Conservation (phyloP, 2,888 invertebrate genomes). For the Siphonodentalium dalli region DNA sequence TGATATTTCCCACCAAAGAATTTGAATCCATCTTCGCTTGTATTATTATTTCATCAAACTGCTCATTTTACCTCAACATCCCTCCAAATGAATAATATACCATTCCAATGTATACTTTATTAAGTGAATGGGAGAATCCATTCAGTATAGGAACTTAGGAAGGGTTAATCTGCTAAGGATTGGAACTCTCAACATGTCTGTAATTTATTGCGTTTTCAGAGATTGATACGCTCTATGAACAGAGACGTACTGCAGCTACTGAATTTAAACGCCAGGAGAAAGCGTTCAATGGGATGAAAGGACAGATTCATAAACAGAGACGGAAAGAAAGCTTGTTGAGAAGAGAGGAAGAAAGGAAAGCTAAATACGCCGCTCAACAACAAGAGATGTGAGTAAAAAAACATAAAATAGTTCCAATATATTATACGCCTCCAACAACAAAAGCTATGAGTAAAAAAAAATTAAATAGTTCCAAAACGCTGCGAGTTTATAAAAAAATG, state of each 20-base stretch:
- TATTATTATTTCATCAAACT: too few species aligned
- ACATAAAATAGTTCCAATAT: background rate
- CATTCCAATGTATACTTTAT: too few species aligned
- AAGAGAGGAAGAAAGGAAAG: slow-evolving; percentile 44
- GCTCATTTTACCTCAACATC: too few species aligned
- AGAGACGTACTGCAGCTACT: slow-evolving; percentile 38
- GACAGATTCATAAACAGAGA: slow-evolving; percentile 39
- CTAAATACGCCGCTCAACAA: slow-evolving; percentile 36
- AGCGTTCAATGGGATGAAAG: slow-evolving; percentile 39
- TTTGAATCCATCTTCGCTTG: too few species aligned
- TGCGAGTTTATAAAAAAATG: too few species aligned
- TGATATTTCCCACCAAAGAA: too few species aligned
- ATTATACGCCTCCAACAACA: too few species aligned
- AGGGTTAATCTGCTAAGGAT: background rate
- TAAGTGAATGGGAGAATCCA: too few species aligned
- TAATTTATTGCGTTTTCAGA: slow-evolving; percentile 35
- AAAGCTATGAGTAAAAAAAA: too few species aligned
- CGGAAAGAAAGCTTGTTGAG: slow-evolving; percentile 44
- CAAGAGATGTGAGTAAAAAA: slow-evolving; percentile 43
- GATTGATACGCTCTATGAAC: slow-evolving; percentile 48
- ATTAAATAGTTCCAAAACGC: too few species aligned
- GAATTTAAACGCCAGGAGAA: slow-evolving; percentile 45
- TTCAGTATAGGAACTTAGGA: too few species aligned
- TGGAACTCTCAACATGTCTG: background rate
- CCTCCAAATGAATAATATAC: too few species aligned